A percentile compares a stretch with the other conserved stretches of the same genome.
phyloP scores from a whole-genome alignment of 2,888 invertebrate species.

The Phymatocera aterrima region DNA sequence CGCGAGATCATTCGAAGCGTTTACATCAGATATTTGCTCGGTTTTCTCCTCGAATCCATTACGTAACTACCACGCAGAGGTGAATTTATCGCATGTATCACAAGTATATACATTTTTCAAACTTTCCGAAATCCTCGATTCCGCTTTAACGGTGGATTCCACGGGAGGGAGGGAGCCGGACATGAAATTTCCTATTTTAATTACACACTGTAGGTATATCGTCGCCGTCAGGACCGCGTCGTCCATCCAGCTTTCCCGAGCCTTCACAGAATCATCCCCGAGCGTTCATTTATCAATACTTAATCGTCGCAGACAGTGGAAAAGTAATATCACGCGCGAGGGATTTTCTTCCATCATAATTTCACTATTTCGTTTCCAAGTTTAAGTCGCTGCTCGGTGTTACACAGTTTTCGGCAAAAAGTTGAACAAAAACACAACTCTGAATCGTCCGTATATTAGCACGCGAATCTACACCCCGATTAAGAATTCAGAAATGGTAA shows the following conservation, averaged over 20 bases:
- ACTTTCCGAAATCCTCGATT: too few relatives aligned
- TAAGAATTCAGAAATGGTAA: slow-evolving; percentile 44
- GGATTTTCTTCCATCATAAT: too few relatives aligned
- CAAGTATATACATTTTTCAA: neutral
- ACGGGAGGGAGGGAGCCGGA: too few relatives aligned
- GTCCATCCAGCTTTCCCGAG: neutral
- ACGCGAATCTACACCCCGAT: slow-evolving; percentile 44
- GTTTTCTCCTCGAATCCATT: neutral
- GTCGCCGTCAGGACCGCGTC: too few relatives aligned
- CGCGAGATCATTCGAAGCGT: neutral
- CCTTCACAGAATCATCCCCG: neutral
- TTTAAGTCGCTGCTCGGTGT: neutral
- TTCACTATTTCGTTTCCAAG: neutral
- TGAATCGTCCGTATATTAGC: slow-evolving; percentile 34
- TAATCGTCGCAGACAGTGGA: too few relatives aligned
- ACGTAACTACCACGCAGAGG: neutral
- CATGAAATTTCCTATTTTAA: too few relatives aligned
- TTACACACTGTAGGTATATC: too few relatives aligned
- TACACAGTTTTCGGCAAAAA: neutral
- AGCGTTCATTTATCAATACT: slow-evolving; percentile 28
- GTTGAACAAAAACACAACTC: neutral
- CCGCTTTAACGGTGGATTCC: too few relatives aligned
- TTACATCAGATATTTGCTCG: neutral
- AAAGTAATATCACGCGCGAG: neutral
- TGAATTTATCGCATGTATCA: neutral